Conservation (phyloP, 2,113 vertebrate species). For the Notothenia rossii region DNA sequence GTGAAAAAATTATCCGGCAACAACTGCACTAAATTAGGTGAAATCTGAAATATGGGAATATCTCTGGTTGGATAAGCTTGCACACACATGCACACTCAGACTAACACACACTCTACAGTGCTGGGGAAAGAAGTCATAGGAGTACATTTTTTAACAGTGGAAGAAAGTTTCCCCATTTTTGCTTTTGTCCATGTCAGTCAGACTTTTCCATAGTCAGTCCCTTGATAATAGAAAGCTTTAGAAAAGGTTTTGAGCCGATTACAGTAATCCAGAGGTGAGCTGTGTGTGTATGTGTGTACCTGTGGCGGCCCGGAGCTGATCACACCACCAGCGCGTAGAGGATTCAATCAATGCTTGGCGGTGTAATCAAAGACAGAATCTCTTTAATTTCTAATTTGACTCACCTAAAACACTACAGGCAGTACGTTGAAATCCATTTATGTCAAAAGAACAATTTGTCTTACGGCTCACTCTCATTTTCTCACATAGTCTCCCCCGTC, state of each 20-base stretch:
- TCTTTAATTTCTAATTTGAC: slow-evolving; percentile 52
- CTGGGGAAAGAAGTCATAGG: background rate
- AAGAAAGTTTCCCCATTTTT: background rate
- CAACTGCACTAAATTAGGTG: background rate
- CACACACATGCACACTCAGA: background rate
- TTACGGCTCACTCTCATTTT: slow-evolving; percentile 10
- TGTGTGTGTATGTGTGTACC: background rate
- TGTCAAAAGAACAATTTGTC: slow-evolving; percentile 39
- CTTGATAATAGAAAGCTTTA: background rate
- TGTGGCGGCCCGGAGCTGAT: slow-evolving; percentile 6
- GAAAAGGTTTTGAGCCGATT: slow-evolving; percentile 28
- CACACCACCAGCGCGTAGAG: background rate
- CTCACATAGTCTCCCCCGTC: slow-evolving; percentile 8
- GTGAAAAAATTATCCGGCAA: slow-evolving; percentile 4
- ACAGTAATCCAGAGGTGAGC: slow-evolving; percentile 14
- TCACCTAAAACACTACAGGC: slow-evolving; percentile 50
- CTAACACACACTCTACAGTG: background rate
- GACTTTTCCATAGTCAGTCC: background rate
- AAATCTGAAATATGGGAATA: too few relatives aligned
- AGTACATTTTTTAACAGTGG: background rate
- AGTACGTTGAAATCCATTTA: slow-evolving; percentile 49
- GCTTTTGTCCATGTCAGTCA: background rate
- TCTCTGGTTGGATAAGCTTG: too few relatives aligned
- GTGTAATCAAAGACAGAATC: slow-evolving; percentile 39
- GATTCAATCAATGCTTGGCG: slow-evolving; percentile 44